Evolutionary conservation across 2,797 vertebrate genomes (phyloP), one percentile per base, ranked within the genome.

Genomic region (Prunella strophiata): DNA sequence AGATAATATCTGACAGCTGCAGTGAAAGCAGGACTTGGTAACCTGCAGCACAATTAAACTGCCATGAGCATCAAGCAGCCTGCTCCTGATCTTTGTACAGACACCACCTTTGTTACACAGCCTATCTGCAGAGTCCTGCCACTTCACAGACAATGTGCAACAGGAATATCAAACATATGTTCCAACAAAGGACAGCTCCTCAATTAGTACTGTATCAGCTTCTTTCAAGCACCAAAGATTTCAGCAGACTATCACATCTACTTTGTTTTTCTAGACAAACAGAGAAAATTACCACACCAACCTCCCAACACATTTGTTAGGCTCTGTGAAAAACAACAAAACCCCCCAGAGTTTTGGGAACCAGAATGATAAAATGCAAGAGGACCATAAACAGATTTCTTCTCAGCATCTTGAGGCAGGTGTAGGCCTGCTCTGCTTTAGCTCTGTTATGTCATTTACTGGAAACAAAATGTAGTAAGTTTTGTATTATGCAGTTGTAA

Each of bases 1-100:
- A 95, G 87, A 79, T 32, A 77, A 18, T 1, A 80, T 74, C 84
- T 84, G 85, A 32, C 63, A 91, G 68, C 73, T n/a, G 34, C 11
- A 92, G 82, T 14, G 81, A 96, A 88, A 93, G 27, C 59, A 91
- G 84, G 54, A n/a, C 65, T 77, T 14, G 8, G 54, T 82, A 95
- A 96, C 92, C 95, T 59, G 73, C 63, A 94, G 85, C 80, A 82
- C 89, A 89, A 86, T 27, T 58, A 32, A 93, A 88, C 29, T 88
- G 77, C 72, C 93, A 66, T 0, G 57, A 94, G 91, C 77, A 96
- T 61, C 86, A 70, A 75, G 86, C 8, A 1, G 57, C 71, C n/a
- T 1, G 20, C 16, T 92, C 48, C 25, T 83, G 91, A 94, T 94
- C 86, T 91, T 87, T 94, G 94, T 30, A 65, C 90, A 91, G 89